Conservation (phyloP, 92 coral and sea anemone genomes). For the Pocillopora meandrina region DNA sequence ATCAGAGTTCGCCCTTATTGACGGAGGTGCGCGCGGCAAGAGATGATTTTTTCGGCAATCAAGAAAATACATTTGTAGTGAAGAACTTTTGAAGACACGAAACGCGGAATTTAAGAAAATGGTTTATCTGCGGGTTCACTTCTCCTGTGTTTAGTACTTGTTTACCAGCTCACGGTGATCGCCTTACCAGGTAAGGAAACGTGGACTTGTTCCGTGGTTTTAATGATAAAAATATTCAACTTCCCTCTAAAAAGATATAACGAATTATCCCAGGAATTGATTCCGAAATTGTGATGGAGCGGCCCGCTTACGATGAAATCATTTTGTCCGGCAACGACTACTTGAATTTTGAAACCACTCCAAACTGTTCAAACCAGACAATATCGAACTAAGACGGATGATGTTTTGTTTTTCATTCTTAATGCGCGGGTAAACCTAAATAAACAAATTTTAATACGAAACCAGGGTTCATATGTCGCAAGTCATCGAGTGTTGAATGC, state of each 20-base stretch:
- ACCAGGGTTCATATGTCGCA: too few relatives aligned
- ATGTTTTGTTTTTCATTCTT: conserved; percentile 9
- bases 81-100: neutral
- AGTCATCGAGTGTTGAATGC: too few relatives aligned
- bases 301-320: neutral
- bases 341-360: neutral
- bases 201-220: neutral
- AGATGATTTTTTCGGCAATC: neutral
- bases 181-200: conserved; percentile 52
- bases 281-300: neutral
- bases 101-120: neutral
- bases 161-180: conserved; percentile 32
- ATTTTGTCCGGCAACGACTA: neutral
- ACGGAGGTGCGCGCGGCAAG: neutral
- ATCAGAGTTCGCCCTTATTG: neutral
- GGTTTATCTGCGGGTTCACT: conserved; percentile 10
- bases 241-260: neutral
- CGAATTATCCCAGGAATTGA: neutral
- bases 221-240: neutral
- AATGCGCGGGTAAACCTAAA: neutral
- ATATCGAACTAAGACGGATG: neutral
- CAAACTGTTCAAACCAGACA: neutral
- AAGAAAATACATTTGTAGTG: neutral
- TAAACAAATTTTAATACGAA: neutral
- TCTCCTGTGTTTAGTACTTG: conserved; percentile 17